Evolutionary conservation across 2,888 invertebrate species (phyloP), one percentile per base, ranked within the genome.

Genomic region (Nemapogon koenigi): DNA sequence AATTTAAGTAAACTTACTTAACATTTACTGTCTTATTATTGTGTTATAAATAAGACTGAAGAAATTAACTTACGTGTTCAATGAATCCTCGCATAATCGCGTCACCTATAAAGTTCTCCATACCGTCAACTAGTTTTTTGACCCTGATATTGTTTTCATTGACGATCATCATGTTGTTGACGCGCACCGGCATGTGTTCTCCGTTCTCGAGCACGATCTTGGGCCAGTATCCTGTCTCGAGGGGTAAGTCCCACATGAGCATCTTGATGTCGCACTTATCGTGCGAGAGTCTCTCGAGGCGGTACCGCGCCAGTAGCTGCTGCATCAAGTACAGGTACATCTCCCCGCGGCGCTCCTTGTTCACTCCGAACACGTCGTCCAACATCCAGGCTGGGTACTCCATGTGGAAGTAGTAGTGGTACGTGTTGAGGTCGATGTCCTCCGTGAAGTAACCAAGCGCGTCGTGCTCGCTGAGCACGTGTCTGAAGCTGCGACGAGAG

Each of bases 341-440:
- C 58, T 85, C 84, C 32, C 84, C 84, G 17, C 82, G 81, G 36
- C 70, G 67, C 46, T 73, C 75, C 48, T 72, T 72, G 48, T 76
- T 64, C 29, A 81, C 48, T 13, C 58, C 64, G 49, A 73, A 79
- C 18, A 78, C 64, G 8, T 80, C 72, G 31, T 84, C 83, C 42
- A 79, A 73, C 78, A 87, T 81, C 86, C 87, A 89, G 73, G 72
- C 83, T 3, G 90, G 90, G 59, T 85, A 87, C 56, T 84, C 83
- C 58, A 86, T 70, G 53, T 84, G 83, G 60, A 81, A 73, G 60
- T 86, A 82, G 67, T 85, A 86, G 71, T 87, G 86, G 75, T 84
- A 88, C 8, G 84, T 65, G 64, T 89, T 90, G n/a, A 91, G 70
- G 45, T 88, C 90, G 37, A 91, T 70, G 57, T 92, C 91, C 58